Evolutionary conservation across 2,113 vertebrate genomes (phyloP), one percentile per base, ranked within the genome.

Genomic region (Tauraco erythrolophus): DNA sequence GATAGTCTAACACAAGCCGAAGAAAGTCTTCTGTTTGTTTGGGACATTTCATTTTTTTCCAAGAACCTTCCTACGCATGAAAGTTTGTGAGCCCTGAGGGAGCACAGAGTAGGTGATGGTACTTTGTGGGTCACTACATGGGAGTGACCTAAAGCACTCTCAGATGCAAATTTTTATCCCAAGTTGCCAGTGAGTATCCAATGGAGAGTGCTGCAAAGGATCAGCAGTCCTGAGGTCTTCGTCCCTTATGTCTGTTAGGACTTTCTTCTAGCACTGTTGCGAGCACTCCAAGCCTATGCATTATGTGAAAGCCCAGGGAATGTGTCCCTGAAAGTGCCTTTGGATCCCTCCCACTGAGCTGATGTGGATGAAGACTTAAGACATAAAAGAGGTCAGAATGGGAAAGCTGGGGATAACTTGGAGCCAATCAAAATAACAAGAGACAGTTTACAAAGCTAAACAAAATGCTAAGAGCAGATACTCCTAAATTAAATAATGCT

Each of bases 1-100:
- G 33, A 10, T 2, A 64, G 54, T 31, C 45, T 17, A n/a, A 0
- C 1, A 1, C n/a, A 60, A 69, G 45, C 43, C 5, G 1, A 80
- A 56, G 25, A 72, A 80, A 72, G 17, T 43, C 41, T 19, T 71
- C 48, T 19, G 10, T 33, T 57, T 21, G 17, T 51, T 81, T 14
- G 50, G 39, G 25, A 35, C 18, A 6, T 64, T 54, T 54, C 1
- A 24, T 19, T 64, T 60, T 43, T 41, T 37, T 14, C 21, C 43
- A 60, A 46, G 18, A 89, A 21, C 6, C 1, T 18, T 79, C 23
- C 48, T 50, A 31, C 0, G 3, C 24, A 10, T 4, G 15, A 46
- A 54, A 8, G 19, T 30, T 43, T 64, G 11, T 3, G 5, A 88
- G 43, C 41, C 51, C 37, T 31, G 51, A 68, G 51, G 23, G 5